Base-by-base conservation (phyloP, 1,140 invertebrate species). In the Telenomus remus region DNA sequence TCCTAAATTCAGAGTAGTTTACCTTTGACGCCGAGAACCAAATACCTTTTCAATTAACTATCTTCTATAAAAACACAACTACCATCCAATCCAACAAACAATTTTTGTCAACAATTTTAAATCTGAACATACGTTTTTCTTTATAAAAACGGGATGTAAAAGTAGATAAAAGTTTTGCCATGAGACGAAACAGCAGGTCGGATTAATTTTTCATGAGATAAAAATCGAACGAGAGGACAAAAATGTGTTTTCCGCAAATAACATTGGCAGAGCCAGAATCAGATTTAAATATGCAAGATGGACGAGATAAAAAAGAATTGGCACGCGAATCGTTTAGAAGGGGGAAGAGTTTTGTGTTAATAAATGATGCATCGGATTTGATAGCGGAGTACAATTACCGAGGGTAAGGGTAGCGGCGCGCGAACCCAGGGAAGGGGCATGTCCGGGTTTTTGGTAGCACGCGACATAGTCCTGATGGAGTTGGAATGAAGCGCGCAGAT, bases 401-500 rank as follows among this genome's bases (percentile, higher is more conserved):
- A 79, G 72, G 78, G 69, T 72, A 68, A 78, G 69, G 74, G 60
- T 19, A 78, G 54, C 48, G 8, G 43, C 46, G 19, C 49, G 76
- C 61, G 56, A 63, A 49, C 27, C 44, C 50, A 57, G 55, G 37
- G 66, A 56, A 61, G 51, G 61, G 53, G 65, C 42, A 39, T 57
- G 70, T 65, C 69, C 69, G 73, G 54, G 73, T 66, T n/a, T n/a
- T 44, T 70, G 56, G 68, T 59, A 65, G 57, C 60, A 49, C 69
- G 70, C 39, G 60, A 70, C 47, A 47, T 66, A 79, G 72, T 77
- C 80, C 48, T 80, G 81, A 82, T 80, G 78, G 82, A 78, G 57
- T 70, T 57, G 61, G 57, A 73, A 78, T 60, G 76, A 84, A 82
- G 82, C 77, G 79, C 75, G 65, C 80, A 85, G 84, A 85, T 84